phyloP scores from a whole-genome alignment of 2,888 invertebrate species.

The Hesperia comma region DNA sequence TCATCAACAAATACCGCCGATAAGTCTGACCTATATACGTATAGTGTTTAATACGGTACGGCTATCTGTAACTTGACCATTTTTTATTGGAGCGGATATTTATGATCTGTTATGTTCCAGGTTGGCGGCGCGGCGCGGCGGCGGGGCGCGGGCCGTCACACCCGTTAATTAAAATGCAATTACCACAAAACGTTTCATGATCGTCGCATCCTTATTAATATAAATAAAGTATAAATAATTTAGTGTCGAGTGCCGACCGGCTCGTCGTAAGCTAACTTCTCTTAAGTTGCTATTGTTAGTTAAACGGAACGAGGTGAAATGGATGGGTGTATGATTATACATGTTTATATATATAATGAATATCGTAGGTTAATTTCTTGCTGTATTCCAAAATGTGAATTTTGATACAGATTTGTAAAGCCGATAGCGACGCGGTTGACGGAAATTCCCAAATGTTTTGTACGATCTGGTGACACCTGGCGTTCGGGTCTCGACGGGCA shows the following conservation, averaged over 20 bases:
- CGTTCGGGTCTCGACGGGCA: slow-evolving; percentile 1
- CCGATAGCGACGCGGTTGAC: slow-evolving; percentile 10
- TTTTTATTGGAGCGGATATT: background rate
- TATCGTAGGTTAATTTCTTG: slow-evolving; percentile 82
- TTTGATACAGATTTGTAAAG: slow-evolving; percentile 48
- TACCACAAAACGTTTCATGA: slow-evolving; percentile 71
- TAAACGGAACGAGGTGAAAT: slow-evolving; percentile 62
- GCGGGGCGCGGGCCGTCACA: slow-evolving; percentile 59
- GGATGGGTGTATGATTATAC: slow-evolving; percentile 79
- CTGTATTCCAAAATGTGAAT: slow-evolving; percentile 66
- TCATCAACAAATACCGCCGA: no score
- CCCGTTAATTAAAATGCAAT: slow-evolving; percentile 68
- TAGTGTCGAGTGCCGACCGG: slow-evolving; percentile 46
- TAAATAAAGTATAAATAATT: slow-evolving; percentile 53
- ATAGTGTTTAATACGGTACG: no score
- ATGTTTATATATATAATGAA: slow-evolving; percentile 79
- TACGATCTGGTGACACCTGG: slow-evolving; percentile 37
- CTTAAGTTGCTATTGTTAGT: slow-evolving; percentile 72
- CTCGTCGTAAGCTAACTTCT: slow-evolving; percentile 65
- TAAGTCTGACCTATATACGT: no score
- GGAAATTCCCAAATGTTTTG: slow-evolving; percentile 43
- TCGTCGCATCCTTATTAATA: slow-evolving; percentile 68
- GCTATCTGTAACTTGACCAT: background rate
- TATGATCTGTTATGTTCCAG: slow-evolving; percentile 48
- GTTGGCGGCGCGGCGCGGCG: slow-evolving; percentile 66